phyloP scores from a whole-genome alignment of 64 coral and sea anemone genomes.

The Actinia tenebrosa region DNA sequence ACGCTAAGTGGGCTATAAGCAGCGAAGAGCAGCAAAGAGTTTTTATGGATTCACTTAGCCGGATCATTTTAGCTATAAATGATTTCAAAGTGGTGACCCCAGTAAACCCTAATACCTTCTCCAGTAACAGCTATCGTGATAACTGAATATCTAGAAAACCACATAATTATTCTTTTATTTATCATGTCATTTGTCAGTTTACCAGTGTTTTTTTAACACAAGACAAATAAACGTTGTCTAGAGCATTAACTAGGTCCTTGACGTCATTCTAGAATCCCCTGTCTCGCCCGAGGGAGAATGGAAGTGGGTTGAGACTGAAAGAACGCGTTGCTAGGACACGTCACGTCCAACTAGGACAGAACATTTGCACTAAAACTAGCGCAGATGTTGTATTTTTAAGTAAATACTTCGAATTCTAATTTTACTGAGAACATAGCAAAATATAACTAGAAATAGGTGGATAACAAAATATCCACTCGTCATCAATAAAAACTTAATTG shows the following conservation, averaged over 20 bases:
- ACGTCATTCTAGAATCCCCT: neutral
- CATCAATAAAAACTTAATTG: too few relatives aligned
- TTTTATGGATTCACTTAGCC: neutral
- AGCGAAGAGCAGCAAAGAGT: neutral
- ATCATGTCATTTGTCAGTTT: neutral
- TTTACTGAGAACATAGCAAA: too few relatives aligned
- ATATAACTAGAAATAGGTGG: too few relatives aligned
- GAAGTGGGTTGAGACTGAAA: too few relatives aligned
- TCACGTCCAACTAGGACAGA: too few relatives aligned
- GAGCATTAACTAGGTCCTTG: neutral
- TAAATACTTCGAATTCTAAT: too few relatives aligned
- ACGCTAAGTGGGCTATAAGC: neutral
- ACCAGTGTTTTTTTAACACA: neutral
- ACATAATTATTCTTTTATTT: neutral
- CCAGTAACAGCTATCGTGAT: neutral
- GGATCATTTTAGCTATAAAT: neutral
- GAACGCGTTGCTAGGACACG: too few relatives aligned
- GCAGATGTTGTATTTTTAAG: too few relatives aligned
- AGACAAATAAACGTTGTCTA: neutral
- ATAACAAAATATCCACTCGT: too few relatives aligned
- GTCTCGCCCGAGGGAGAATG: too few relatives aligned
- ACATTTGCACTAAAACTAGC: too few relatives aligned
- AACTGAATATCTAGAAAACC: neutral
- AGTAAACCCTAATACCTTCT: neutral
- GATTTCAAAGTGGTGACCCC: neutral